Evolutionary conservation across 2,888 invertebrate species (phyloP).

Genomic region (Stenoptilia bipunctidactyla): DNA sequence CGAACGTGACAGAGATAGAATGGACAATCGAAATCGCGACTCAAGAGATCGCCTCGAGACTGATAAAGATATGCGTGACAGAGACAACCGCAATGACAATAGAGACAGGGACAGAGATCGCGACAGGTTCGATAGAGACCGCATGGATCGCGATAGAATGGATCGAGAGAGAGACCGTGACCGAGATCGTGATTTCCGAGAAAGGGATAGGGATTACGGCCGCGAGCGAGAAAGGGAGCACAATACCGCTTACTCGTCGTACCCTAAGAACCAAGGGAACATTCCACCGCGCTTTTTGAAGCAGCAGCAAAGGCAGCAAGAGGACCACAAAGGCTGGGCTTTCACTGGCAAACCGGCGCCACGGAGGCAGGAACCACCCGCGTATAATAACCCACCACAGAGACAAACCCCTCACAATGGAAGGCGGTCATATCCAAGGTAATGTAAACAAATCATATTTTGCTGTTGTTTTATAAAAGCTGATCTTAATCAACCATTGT

Average conservation of each 20-base stretch:
- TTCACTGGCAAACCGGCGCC: slow-evolving; percentile 49
- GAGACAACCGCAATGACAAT: slow-evolving; percentile 18
- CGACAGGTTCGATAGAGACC: no score
- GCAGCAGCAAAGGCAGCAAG: slow-evolving; percentile 74
- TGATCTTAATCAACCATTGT: no score
- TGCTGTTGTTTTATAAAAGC: no score
- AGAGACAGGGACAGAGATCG: slow-evolving; percentile 30
- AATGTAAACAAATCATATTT: no score
- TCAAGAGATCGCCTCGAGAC: slow-evolving; percentile 25
- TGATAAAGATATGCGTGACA: slow-evolving; percentile 42
- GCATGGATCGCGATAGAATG: slow-evolving; percentile 22
- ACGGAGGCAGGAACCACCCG: slow-evolving; percentile 44
- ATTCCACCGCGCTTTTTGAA: slow-evolving; percentile 89
- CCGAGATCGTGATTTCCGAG: slow-evolving; percentile 23
- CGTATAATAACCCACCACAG: slow-evolving; percentile 51
- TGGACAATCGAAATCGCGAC: slow-evolving; percentile 28
- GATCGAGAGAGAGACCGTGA: slow-evolving; percentile 25
- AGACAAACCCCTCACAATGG: slow-evolving; percentile 51
- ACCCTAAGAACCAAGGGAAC: slow-evolving; percentile 82
- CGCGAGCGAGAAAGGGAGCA: slow-evolving; percentile 58
- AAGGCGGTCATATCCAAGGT: slow-evolving; percentile 59
- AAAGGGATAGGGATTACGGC: slow-evolving; percentile 24
- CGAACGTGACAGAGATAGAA: slow-evolving; percentile 41
- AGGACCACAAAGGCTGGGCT: slow-evolving; percentile 57
- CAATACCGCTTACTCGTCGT: slow-evolving; percentile 75